Evolutionary conservation across 2,113 vertebrate genomes (phyloP), one percentile per base, ranked within the genome.

Genomic region (Tachysurus fulvidraco): DNA sequence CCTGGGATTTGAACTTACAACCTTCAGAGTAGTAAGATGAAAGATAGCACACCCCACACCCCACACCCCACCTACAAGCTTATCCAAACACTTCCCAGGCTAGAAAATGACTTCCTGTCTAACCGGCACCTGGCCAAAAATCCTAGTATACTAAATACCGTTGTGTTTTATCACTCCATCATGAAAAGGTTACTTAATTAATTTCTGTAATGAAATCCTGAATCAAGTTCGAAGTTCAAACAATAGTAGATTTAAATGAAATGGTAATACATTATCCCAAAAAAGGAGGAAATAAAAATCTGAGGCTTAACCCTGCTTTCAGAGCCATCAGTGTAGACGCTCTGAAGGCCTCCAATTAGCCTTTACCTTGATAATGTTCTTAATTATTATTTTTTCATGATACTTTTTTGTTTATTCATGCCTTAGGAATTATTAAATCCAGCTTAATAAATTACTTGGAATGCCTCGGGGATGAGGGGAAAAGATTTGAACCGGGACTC

Each of bases 361-460:
- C 93, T 93, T 92, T 86, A 86, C 88, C 92, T 93, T 93, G 93
- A 95, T 95, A 95, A 95, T 94, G 93, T 93, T 92, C 93, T 94
- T 94, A 95, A 95, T 95, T 95, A 95, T 93, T 95, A 95, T 93
- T 73, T 76, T 94, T 94, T 92, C 23, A 90, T 93, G 92, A 89
- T 87, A 23, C 76, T 30, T 76, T 54, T 69, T 78, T 86, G 90
- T 91, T 94, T 85, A 81, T 57, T 16, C 78, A 85, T 69, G 59
- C 87, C 90, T 90, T 89, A 91, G 93, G 94, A 94, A 93, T 94
- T 93, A 90, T 92, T 89, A 93, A 93, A 92, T 94, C 89, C 94
- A 93, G 94, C 94, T 93, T 93, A 91, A 93, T 89, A 93, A 95
- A 94, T 95, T 93, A 94, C 94, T 93, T 94, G 78, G 88, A 92